Evolutionary conservation across 2,888 invertebrate species (phyloP), one percentile per base, ranked within the genome.

Genomic region (Phorcus lineatus): DNA sequence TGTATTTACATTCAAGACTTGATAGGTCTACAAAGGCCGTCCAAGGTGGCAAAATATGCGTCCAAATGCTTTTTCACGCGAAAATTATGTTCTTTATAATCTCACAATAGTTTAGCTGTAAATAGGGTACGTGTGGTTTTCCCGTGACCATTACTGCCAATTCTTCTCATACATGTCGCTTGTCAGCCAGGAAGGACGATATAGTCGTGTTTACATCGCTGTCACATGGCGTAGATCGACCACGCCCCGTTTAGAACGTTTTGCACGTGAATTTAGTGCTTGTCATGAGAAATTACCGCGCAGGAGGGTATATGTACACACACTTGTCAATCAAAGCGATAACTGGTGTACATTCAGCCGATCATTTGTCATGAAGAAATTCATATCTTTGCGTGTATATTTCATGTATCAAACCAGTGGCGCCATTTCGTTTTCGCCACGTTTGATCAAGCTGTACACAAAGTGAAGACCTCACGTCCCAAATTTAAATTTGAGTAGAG

Each of bases 61-160:
- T 40, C 36, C 70, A 70, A 70, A 40, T 70, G 70, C 70, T 70
- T 40, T 40, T 70, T 70, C 70, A 70, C 70, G 70, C n/a, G 31
- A 70, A 70, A 70, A 70, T 70, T 70, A 70, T 70, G 36, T 70
- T 36, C 36, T 70, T 70, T 70, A 70, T 70, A 40, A 36, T 36
- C 3, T 70, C 40, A 70, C 70, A 70, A 70, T 36, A 36, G 36
- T 9, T 11, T 31, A 19, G 40, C 17, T 11, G 70, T 70, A 70
- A 70, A 70, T 70, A 31, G 70, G 70, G 31, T 31, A 70, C 3
- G 7, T 36, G 70, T 36, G 16, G 16, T n/a, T n/a, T 19, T 19
- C 3, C 19, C 11, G n/a, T 17, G n/a, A 70, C n/a, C 19, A 70
- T 70, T 70, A 70, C 70, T 70, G 70, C 36, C 70, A n/a, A 36